Evolutionary conservation across 2,888 invertebrate species (phyloP).

Genomic region (Teinopalpus imperialis): DNA sequence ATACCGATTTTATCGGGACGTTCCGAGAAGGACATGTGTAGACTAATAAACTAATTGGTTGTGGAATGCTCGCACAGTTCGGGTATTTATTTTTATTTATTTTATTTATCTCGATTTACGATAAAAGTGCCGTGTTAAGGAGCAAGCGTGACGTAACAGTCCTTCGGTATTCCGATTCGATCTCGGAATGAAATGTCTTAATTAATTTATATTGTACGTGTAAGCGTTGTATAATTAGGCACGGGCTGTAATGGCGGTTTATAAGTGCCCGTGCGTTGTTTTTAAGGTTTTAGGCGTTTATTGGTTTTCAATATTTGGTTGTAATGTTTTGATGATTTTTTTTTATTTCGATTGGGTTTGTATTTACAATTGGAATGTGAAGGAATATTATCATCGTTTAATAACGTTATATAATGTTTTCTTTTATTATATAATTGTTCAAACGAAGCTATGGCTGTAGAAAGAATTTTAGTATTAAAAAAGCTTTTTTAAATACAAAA

Average conservation of each 20-base stretch:
- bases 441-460: too few species aligned
- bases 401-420: too few species aligned
- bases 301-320: neutral
- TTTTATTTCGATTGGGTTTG: neutral
- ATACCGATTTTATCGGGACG: slow-evolving; percentile 62
- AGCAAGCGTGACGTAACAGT: slow-evolving; percentile 29
- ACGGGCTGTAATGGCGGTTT: slow-evolving; percentile 15
- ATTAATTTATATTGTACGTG: slow-evolving; percentile 58
- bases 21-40: slow-evolving; percentile 78
- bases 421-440: too few species aligned
- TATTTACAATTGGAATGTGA: too few species aligned
- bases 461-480: too few species aligned
- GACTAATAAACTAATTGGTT: slow-evolving; percentile 79
- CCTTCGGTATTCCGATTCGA: slow-evolving; percentile 39
- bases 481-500: too few species aligned
- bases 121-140: slow-evolving; percentile 36
- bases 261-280: slow-evolving; percentile 1
- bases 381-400: too few species aligned
- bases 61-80: slow-evolving; percentile 62
- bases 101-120: slow-evolving; percentile 28
- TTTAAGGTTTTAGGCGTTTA: slow-evolving; percentile 11
- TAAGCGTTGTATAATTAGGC: slow-evolving; percentile 25
- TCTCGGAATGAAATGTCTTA: slow-evolving; percentile 45
- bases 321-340: neutral
- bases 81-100: slow-evolving; percentile 48